A percentile compares a stretch with the other conserved stretches of the same genome.
phyloP scores from a whole-genome alignment of 2,888 invertebrate genomes.

The Synanthedon vespiformis region DNA sequence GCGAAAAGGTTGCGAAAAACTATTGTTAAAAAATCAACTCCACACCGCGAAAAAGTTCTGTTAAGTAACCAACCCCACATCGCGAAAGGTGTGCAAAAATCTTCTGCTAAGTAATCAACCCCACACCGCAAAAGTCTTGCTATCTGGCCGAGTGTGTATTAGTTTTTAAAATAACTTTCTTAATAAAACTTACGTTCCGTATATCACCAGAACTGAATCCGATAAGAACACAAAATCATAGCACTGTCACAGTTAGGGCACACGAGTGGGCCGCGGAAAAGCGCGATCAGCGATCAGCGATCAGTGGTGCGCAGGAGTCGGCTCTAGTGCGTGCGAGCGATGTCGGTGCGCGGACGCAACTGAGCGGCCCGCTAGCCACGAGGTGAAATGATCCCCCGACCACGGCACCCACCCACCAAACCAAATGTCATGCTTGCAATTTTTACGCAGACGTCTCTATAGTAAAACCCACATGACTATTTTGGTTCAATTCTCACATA shows the following conservation, averaged over 20 bases:
- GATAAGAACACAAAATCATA: conserved; percentile 60
- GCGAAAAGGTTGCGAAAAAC: background rate
- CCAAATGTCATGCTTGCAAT: no score
- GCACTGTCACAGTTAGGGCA: conserved; percentile 53
- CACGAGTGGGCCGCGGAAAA: conserved; percentile 9
- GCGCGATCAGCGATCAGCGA: conserved; percentile 10
- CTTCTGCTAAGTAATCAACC: background rate
- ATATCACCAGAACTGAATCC: conserved; percentile 52
- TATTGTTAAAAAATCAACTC: background rate
- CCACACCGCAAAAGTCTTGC: no score
- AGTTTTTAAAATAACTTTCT: conserved; percentile 3
- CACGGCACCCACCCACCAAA: background rate
- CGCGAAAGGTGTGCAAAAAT: background rate
- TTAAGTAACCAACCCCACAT: background rate
- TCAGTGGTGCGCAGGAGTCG: conserved; percentile 15
- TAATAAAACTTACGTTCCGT: conserved; percentile 42
- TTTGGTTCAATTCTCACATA: no score
- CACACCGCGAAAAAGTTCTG: background rate
- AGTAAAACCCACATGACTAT: no score
- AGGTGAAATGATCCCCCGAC: conserved; percentile 2
- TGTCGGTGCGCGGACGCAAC: conserved; percentile 35
- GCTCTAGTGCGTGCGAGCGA: conserved; percentile 23
- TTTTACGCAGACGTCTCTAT: no score
- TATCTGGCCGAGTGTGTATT: no score
- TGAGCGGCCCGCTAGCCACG: conserved; percentile 12